Percentiles rank a stretch among this genome's conserved stretches.
phyloP scores from a whole-genome alignment of 2,113 vertebrate genomes.

The Benitochromis conjunctus region DNA sequence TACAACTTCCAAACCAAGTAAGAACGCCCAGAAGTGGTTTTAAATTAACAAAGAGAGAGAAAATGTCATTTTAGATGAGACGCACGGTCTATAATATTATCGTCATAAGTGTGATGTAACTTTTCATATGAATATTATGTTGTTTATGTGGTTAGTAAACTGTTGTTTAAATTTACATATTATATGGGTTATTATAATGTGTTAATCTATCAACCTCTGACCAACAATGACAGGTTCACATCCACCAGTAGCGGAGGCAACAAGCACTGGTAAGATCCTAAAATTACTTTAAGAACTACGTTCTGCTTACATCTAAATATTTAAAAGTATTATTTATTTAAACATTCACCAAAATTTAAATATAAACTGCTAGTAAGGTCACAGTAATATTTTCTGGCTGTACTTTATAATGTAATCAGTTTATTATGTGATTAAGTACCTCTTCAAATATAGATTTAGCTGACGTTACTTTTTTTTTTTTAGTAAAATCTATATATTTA shows the following conservation, averaged over 20 bases:
- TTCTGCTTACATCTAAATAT: background rate
- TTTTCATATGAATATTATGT: background rate
- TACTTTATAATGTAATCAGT: background rate
- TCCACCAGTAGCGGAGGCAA: background rate
- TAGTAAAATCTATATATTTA: background rate
- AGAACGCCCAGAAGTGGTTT: background rate
- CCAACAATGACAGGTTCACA: background rate
- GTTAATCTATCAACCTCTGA: background rate
- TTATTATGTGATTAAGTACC: background rate
- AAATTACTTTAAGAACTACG: background rate
- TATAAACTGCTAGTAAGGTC: background rate
- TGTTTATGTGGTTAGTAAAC: background rate
- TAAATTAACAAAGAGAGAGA: background rate
- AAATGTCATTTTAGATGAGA: background rate
- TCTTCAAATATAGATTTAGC: background rate
- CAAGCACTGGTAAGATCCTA: slow-evolving; percentile 8
- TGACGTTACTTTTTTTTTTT: background rate
- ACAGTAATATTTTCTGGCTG: background rate
- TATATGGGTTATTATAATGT: background rate
- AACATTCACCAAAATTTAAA: background rate
- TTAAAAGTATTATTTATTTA: background rate
- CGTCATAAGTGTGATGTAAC: background rate
- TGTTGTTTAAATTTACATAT: background rate
- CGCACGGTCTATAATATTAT: no score
- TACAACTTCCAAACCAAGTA: slow-evolving; percentile 5